Percentiles rank a stretch among this genome's conserved stretches.
These are phyloP conservation scores for Polydesmus complanatus DNA, from an alignment of 2,888 invertebrate genomes.

Conservation along the genomic window DNA sequence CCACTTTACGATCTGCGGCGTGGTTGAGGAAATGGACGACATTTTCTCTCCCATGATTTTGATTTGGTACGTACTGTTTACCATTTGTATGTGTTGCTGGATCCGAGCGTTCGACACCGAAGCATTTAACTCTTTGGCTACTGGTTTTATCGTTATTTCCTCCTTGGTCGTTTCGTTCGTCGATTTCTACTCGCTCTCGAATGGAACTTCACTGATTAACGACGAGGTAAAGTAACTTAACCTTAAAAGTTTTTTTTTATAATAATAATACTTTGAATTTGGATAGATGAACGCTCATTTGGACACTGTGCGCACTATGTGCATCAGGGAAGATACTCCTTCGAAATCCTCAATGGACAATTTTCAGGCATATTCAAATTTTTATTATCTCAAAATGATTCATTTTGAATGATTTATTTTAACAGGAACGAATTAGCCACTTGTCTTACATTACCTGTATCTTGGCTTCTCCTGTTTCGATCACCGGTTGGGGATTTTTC, in stretches of 20 bases:
- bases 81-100: constrained; percentile 9
- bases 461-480: constrained; percentile 11
- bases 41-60: constrained; percentile 5
- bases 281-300: constrained; percentile 9
- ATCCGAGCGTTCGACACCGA: constrained; percentile 8
- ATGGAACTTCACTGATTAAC: constrained; percentile 1
- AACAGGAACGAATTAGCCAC: constrained; percentile 11
- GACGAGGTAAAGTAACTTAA: constrained; percentile 7
- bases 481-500: constrained; percentile 16
- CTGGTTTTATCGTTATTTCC: not conserved
- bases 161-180: constrained; percentile 2
- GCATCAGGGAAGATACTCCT: constrained; percentile 3
- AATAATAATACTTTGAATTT: not conserved
- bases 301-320: constrained; percentile 10
- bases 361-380: constrained; percentile 2
- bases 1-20: constrained; percentile 6
- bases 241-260: not conserved
- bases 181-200: constrained; percentile 1
- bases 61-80: constrained; percentile 9
- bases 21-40: constrained; percentile 10
- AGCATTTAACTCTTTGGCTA: not conserved
- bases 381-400: not conserved
- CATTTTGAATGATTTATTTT: not conserved
- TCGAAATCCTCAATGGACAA: constrained; percentile 4
- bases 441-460: constrained; percentile 11